phyloP scores from a whole-genome alignment of 2,888 invertebrate species.

The Chrysolina oricalcia region DNA sequence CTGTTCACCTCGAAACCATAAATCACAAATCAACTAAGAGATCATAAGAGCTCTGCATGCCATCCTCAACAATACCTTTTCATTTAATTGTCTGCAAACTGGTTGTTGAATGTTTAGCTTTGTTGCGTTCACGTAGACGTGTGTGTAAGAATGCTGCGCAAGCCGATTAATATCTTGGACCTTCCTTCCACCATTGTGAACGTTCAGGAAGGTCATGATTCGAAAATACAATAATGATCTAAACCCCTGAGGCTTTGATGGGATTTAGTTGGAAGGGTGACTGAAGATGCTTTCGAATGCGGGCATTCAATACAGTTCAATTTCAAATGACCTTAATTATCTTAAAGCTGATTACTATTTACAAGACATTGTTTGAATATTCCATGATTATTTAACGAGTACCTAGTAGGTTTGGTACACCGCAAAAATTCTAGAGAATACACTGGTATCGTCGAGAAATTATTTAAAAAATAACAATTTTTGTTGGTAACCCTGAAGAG shows the following conservation, averaged over 20 bases:
- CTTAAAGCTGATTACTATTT: no score
- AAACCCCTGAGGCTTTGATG: neutral
- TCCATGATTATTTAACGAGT: no score
- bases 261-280: neutral
- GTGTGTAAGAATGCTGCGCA: constrained; percentile 38
- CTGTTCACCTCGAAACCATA: neutral
- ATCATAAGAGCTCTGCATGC: neutral
- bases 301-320: no score
- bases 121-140: constrained; percentile 3
- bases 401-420: no score
- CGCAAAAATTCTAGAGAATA: no score
- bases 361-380: no score
- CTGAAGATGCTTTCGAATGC: no score
- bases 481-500: no score
- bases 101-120: neutral
- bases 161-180: constrained; percentile 36
- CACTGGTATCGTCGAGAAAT: no score
- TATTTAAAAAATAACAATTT: no score
- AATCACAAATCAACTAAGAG: constrained; percentile 10
- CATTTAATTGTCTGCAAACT: constrained; percentile 12
- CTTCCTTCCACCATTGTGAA: neutral
- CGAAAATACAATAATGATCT: neutral
- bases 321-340: no score
- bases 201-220: constrained; percentile 4
- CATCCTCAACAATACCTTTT: constrained; percentile 23